Percentiles rank a stretch among this genome's conserved stretches.
These are phyloP conservation scores for Anarhynchus alexandrinus DNA, from an alignment of 2,113 vertebrate species.

Conservation along the genomic window DNA sequence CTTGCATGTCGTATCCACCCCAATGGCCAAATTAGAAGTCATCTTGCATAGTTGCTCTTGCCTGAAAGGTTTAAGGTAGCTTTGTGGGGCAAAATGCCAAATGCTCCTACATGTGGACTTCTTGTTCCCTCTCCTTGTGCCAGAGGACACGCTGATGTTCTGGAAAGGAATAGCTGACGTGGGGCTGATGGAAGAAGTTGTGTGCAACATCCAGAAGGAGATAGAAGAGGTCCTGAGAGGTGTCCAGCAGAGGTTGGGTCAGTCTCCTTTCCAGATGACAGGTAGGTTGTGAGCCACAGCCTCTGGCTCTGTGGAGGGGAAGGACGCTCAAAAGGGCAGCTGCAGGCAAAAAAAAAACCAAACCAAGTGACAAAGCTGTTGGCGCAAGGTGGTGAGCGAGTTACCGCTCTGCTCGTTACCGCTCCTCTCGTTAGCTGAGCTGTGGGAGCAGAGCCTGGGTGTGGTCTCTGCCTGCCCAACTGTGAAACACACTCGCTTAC, in stretches of 20 bases:
- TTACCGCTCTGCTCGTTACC: not conserved
- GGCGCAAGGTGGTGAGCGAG: not conserved
- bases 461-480: not conserved
- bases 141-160: constrained; percentile 87
- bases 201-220: constrained; percentile 90
- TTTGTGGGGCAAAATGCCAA: not conserved
- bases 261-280: constrained; percentile 82
- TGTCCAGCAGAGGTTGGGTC: constrained; percentile 82
- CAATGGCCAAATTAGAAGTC: not conserved
- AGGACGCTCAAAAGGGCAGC: not conserved
- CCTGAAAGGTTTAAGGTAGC: not conserved
- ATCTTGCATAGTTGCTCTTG: not conserved
- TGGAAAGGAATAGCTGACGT: constrained; percentile 91
- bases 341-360: not conserved
- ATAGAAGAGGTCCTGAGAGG: constrained; percentile 84
- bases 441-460: not conserved
- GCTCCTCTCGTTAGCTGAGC: not conserved
- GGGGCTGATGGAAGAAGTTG: constrained; percentile 90
- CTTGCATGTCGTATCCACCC: not conserved
- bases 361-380: not conserved
- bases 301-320: not conserved
- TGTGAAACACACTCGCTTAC: not conserved
- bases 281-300: constrained; percentile 72
- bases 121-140: not conserved
- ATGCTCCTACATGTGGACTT: not conserved